Evolutionary conservation across 2,888 invertebrate genomes (phyloP).

Genomic region (Apantesis nais): DNA sequence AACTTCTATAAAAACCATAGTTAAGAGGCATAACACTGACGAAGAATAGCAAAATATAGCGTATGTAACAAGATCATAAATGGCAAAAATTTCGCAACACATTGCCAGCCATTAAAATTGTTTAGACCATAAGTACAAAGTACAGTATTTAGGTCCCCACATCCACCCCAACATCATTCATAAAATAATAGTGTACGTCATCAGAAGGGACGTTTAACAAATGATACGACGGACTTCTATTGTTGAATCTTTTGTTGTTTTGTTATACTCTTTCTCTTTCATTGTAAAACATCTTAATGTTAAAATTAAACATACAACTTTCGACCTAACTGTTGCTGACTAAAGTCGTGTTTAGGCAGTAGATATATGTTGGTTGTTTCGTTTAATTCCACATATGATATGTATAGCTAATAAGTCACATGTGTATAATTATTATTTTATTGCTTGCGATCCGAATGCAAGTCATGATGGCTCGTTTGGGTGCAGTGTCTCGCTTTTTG

Average conservation of each 20-base stretch:
- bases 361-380: constrained; percentile 29
- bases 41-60: neutral
- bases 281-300: constrained; percentile 55
- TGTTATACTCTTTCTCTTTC: constrained; percentile 59
- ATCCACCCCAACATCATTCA: constrained; percentile 75
- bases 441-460: constrained; percentile 76
- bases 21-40: neutral
- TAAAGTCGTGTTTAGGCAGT: constrained; percentile 35
- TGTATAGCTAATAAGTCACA: constrained; percentile 82
- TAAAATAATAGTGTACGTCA: constrained; percentile 82
- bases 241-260: constrained; percentile 82
- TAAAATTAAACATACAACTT: constrained; percentile 28
- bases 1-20: neutral
- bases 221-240: constrained; percentile 83
- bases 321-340: constrained; percentile 25
- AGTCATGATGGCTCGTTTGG: constrained; percentile 76
- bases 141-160: constrained; percentile 61
- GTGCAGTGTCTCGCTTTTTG: constrained; percentile 64
- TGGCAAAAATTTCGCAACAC: constrained; percentile 13
- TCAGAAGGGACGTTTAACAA: constrained; percentile 85
- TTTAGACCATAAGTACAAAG: constrained; percentile 58
- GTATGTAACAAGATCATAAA: constrained; percentile 12
- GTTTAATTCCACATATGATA: constrained; percentile 70
- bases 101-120: constrained; percentile 22
- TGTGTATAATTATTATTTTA: constrained; percentile 85